phyloP scores from a whole-genome alignment of 2,113 vertebrate species.

The Neolamprologus cancellatus region DNA sequence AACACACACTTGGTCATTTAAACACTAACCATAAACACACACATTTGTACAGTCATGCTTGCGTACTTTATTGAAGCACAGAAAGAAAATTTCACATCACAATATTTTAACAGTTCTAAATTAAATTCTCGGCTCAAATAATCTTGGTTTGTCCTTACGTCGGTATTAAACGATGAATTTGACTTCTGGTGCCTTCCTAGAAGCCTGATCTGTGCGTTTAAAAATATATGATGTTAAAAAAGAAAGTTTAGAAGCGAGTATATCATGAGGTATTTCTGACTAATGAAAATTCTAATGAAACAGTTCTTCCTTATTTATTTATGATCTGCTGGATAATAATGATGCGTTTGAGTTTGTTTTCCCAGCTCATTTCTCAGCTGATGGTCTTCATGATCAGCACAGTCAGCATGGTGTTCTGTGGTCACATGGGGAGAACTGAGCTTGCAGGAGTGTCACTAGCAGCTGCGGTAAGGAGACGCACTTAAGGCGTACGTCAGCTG shows the following conservation, averaged over 20 bases:
- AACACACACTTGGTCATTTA: background rate
- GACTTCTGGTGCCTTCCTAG: background rate
- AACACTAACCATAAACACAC: background rate
- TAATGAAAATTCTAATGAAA: too few relatives aligned
- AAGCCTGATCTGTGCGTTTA: fast-evolving
- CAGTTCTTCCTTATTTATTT: background rate
- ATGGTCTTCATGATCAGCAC: slow-evolving; percentile 85
- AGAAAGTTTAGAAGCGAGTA: too few relatives aligned
- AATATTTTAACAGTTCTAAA: background rate
- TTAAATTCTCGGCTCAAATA: background rate
- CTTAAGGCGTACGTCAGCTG: background rate
- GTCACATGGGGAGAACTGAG: slow-evolving; percentile 75
- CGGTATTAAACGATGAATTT: fast-evolving
- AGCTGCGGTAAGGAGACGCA: background rate
- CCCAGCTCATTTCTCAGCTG: slow-evolving; percentile 80
- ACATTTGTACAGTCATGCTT: background rate
- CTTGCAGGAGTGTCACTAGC: slow-evolving; percentile 32
- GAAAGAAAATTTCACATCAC: background rate
- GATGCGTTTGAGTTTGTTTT: background rate
- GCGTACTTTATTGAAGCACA: background rate
- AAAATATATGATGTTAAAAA: background rate
- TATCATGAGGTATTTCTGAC: too few relatives aligned
- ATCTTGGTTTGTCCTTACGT: background rate
- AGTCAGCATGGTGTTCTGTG: slow-evolving; percentile 88
- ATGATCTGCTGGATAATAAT: background rate